Evolutionary conservation across 2,888 invertebrate species (phyloP).

Genomic region (Chrysolina americana): DNA sequence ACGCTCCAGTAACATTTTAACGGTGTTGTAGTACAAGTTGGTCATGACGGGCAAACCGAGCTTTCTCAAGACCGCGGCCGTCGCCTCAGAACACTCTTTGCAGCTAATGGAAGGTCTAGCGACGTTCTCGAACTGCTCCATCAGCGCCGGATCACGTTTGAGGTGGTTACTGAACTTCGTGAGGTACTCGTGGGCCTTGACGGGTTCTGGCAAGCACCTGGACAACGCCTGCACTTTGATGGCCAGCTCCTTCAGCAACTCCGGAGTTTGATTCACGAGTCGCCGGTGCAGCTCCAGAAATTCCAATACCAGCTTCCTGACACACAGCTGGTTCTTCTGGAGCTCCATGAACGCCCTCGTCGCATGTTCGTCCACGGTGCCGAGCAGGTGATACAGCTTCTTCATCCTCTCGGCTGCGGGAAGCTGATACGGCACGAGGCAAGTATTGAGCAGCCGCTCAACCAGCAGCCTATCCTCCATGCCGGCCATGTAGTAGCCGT

Average conservation of each 20-base stretch:
- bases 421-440: constrained; percentile 93
- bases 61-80: constrained; percentile 89
- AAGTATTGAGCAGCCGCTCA: constrained; percentile 93
- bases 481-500: constrained; percentile 82
- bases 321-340: constrained; percentile 90
- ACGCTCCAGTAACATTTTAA: constrained; percentile 94
- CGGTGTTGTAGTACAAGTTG: constrained; percentile 94
- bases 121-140: constrained; percentile 90
- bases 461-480: constrained; percentile 94
- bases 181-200: constrained; percentile 91
- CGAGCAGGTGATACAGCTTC: constrained; percentile 87
- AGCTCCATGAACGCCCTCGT: constrained; percentile 94
- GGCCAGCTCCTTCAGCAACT: constrained; percentile 81
- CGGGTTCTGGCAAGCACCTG: constrained; percentile 91
- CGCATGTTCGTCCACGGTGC: constrained; percentile 95
- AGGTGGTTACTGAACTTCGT: constrained; percentile 86
- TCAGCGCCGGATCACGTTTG: constrained; percentile 78
- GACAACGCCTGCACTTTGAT: constrained; percentile 79
- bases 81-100: constrained; percentile 93
- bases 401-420: constrained; percentile 92
- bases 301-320: constrained; percentile 86
- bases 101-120: constrained; percentile 93
- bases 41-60: constrained; percentile 96
- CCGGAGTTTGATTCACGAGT: constrained; percentile 73
- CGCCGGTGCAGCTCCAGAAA: constrained; percentile 89